Percentiles rank a stretch among this genome's conserved stretches.
Evolutionary conservation across 2,797 vertebrate genomes (phyloP).

Genomic region (Sebastes umbrosus): DNA sequence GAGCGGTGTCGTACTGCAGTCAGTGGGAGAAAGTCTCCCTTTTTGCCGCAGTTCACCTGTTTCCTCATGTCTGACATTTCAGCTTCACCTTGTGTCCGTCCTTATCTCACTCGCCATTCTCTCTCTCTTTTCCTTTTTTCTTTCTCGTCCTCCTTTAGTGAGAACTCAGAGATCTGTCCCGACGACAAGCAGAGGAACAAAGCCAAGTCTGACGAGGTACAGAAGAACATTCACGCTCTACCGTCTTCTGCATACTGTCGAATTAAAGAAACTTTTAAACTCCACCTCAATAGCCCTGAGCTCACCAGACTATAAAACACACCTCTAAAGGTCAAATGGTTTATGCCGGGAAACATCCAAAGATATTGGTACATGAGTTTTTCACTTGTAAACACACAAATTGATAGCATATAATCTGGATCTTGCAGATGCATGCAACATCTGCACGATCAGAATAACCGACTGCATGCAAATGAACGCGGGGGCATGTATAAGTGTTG

Average conservation of each 20-base stretch:
- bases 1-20: slow-evolving; percentile 3
- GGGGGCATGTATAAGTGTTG: background rate
- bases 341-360: background rate
- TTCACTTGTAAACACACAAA: background rate
- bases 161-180: slow-evolving; percentile 76
- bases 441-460: background rate
- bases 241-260: background rate
- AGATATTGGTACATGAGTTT: background rate
- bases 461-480: background rate
- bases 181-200: slow-evolving; percentile 80
- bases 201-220: slow-evolving; percentile 80
- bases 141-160: slow-evolving; percentile 52
- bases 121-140: background rate
- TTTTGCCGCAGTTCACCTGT: slow-evolving; percentile 45
- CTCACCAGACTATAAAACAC: background rate
- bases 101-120: slow-evolving; percentile 16
- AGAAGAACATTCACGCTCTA: background rate
- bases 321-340: background rate
- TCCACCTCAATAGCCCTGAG: background rate
- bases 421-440: background rate
- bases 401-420: too few relatives aligned
- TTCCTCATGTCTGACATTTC: slow-evolving; percentile 55
- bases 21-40: background rate
- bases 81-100: slow-evolving; percentile 38
- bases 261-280: background rate